Evolutionary conservation across 2,113 vertebrate species (phyloP), one percentile per base, ranked within the genome.

Genomic region (Emberiza fucata): DNA sequence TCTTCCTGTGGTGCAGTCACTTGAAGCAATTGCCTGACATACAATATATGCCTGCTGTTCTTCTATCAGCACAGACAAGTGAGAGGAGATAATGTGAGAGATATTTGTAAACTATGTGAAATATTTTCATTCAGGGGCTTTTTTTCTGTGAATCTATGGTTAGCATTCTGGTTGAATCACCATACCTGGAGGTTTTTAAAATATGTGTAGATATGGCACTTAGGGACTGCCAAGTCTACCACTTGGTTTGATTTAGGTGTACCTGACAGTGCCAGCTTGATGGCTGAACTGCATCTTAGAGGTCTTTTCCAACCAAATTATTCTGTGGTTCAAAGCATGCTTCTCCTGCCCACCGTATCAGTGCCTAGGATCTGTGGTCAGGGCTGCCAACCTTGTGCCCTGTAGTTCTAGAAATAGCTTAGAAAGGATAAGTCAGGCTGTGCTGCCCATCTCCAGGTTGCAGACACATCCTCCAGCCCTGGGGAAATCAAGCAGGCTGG

Each of bases 401-500:
- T 5, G 35, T 33, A 6, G 20, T 6, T 94, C 15, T 75, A 51
- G 33, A 37, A 44, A 22, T 13, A 59, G 42, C n/a, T 14, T 24
- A 3, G 44, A 24, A 88, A 53, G 73, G 44, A 9, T 14, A 35
- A 42, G 23, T 64, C 29, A 45, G 61, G 17, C 66, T 29, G 44
- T 9, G 13, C 50, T 77, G 79, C 64, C 70, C 19, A 2, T 85
- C 53, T 85, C 35, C 54, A 40, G 56, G 83, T 68, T 31, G 15
- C 64, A 63, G 45, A 40, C n/a, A 35, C 11, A 2, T 51, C 61
- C 57, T 72, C 44, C 1, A 2, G 54, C 90, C 70, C 75, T 47
- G 54, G 90, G 90, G 94, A 95, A 92, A 90, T 92, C 59, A 86
- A 73, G 47, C 59, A 65, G 77, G 24, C 72, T 44, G 40, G 40